These are phyloP conservation scores for Donacobius atricapilla DNA, from an alignment of 2,113 vertebrate genomes.

Conservation along the genomic window DNA sequence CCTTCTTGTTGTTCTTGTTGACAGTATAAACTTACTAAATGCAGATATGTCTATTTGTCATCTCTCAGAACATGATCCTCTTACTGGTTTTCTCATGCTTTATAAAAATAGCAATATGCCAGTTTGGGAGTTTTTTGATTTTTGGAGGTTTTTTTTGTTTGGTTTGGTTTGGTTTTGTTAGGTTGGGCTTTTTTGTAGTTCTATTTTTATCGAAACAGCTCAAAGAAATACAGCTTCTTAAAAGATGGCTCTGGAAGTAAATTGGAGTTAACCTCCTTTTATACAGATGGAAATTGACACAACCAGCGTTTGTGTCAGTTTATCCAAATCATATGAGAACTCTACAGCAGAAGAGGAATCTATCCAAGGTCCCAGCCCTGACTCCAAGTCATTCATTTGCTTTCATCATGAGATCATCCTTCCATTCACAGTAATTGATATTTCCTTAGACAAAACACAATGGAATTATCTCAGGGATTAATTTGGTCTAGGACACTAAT, in stretches of 20 bases:
- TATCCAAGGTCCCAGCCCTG: neutral
- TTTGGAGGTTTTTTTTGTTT: too few species aligned
- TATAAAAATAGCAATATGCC: neutral
- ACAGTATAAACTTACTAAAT: constrained; percentile 30
- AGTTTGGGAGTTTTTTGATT: neutral
- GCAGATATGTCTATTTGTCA: neutral
- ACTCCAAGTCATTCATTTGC: neutral
- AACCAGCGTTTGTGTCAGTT: neutral
- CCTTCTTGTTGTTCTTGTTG: constrained; percentile 13
- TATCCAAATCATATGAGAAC: neutral
- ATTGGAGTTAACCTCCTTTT: neutral
- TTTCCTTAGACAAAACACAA: constrained; percentile 37
- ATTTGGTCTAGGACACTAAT: constrained; percentile 14
- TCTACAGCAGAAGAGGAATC: neutral
- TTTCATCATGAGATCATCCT: constrained; percentile 51
- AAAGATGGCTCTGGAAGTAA: neutral
- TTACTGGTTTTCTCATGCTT: neutral
- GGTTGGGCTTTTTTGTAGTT: neutral
- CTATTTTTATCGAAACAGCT: neutral
- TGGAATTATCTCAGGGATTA: constrained; percentile 43
- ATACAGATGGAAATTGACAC: neutral
- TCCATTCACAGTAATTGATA: constrained; percentile 13
- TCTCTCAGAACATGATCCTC: neutral
- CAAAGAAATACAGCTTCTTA: neutral
- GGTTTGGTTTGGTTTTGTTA: neutral